A percentile compares a stretch with the other conserved stretches of the same genome.
Evolutionary conservation across 2,113 vertebrate genomes (phyloP).

Genomic region (Sciurus niger): DNA sequence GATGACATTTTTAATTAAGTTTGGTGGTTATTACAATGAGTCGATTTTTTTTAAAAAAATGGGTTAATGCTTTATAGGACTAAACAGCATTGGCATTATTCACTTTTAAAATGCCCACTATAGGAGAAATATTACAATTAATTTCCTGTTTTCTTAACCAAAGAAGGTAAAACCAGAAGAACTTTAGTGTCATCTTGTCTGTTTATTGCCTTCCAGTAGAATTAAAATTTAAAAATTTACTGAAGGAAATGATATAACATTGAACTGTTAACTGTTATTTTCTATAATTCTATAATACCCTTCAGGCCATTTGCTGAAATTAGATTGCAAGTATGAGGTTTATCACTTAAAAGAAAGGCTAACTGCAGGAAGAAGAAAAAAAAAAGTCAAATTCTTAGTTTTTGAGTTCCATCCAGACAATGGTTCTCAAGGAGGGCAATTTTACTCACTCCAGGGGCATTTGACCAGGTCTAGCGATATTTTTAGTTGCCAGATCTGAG

Average conservation of each 20-base stretch:
- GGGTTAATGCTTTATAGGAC: not conserved
- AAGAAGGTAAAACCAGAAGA: not conserved
- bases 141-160: not conserved
- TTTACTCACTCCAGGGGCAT: not conserved
- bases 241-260: not conserved
- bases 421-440: not conserved
- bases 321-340: not conserved
- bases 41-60: slow-evolving; percentile 9
- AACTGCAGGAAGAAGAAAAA: not conserved
- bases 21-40: slow-evolving; percentile 2
- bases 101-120: not conserved
- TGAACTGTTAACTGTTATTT: not conserved
- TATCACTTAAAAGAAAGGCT: not conserved
- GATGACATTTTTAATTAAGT: slow-evolving; percentile 68
- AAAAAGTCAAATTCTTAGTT: not conserved
- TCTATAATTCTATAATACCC: not conserved
- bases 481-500: not conserved
- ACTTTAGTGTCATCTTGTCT: not conserved
- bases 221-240: slow-evolving; percentile 8
- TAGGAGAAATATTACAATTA: not conserved
- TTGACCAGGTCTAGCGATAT: not conserved
- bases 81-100: not conserved
- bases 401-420: not conserved
- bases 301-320: slow-evolving; percentile 24
- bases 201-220: not conserved